Evolutionary conservation across 1,140 invertebrate species (phyloP), one percentile per base, ranked within the genome.

Genomic region (Danaus melanippus): DNA sequence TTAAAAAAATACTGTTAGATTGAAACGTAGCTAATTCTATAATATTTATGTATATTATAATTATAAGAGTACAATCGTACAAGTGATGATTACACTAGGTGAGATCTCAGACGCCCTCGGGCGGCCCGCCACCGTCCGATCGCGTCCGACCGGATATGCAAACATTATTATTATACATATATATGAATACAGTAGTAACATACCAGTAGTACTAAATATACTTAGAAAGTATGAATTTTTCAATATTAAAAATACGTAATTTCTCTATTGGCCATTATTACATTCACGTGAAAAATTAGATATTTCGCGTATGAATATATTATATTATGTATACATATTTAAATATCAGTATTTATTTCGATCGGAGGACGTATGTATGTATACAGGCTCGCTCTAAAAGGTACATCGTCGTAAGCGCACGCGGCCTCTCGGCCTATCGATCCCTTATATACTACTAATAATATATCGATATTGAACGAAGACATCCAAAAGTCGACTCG

Each of bases 1-100:
- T 86, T 86, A 86, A 86, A 86, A 86, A 86, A 86, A 86, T 86
- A 86, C 83, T 84, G 83, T 86, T 86, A 86, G 83, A 84, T 86
- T 82, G 83, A 86, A 86, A 86, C 78, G 76, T 84, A 84, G 81
- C 80, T 84, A 83, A 78, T 72, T 73, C 83, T 86, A 86, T 80
- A 70, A 73, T 79, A 79, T 80, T 76, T 83, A 83, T 81, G 78
- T 83, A 80, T 83, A 84, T 76, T 70, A 71, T 79, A 72, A 79
- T 77, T 74, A 74, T 69, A 78, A 80, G 77, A 76, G 74, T 80
- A 83, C 73, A 79, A 82, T 82, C 71, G 77, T 83, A 79, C 72
- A 70, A 77, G 73, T 75, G 79, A 79, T 79, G 79, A 83, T 82
- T 82, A 85, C 74, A 67, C 80, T 84, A 84, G 72, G 80, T 85